phyloP scores from a whole-genome alignment of 1,140 invertebrate genomes.

The Drosophila cardini region DNA sequence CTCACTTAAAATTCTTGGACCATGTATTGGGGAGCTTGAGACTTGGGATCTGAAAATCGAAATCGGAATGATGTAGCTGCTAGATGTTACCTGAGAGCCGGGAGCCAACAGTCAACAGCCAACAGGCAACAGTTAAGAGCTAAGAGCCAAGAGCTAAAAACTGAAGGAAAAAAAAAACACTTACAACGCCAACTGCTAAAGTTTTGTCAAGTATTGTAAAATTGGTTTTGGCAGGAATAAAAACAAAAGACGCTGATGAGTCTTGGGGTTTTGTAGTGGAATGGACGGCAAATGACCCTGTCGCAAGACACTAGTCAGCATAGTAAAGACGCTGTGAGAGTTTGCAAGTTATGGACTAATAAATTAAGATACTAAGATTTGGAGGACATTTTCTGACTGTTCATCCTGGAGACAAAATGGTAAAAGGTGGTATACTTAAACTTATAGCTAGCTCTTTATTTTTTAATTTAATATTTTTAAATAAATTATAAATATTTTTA shows the following conservation, averaged over 20 bases:
- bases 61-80: not conserved
- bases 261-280: conserved; percentile 12
- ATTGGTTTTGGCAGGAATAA: conserved; percentile 71
- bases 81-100: conserved; percentile 3
- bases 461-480: too few relatives aligned
- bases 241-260: conserved; percentile 77
- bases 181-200: conserved; percentile 58
- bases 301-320: conserved; percentile 37
- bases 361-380: too few relatives aligned
- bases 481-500: too few relatives aligned
- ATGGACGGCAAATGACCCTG: conserved; percentile 43
- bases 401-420: too few relatives aligned
- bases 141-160: not conserved
- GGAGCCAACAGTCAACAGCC: not conserved
- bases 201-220: conserved; percentile 81
- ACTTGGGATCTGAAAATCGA: conserved; percentile 7
- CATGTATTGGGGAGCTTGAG: conserved; percentile 54
- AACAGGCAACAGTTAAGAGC: not conserved
- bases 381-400: too few relatives aligned
- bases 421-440: too few relatives aligned
- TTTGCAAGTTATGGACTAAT: too few relatives aligned
- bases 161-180: conserved; percentile 31
- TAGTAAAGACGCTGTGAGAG: too few relatives aligned
- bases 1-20: conserved; percentile 82
- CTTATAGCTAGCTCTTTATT: too few relatives aligned